phyloP scores from a whole-genome alignment of 2,113 vertebrate species.

The human region GRCh38 chr16:12468501-12469000 shows the following conservation, averaged over 20 bases:
- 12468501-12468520: neutral
- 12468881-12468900: neutral
- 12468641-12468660: neutral
- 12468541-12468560: neutral
- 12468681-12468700: accelerated
- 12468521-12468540: neutral
- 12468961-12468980: accelerated
- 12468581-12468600: accelerated
- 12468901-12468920: neutral
- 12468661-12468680: neutral
- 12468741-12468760: neutral
- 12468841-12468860: accelerated
- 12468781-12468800: neutral
- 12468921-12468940: neutral
- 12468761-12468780: accelerated
- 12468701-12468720: neutral
- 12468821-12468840: neutral
- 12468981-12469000: accelerated
- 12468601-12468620: neutral
- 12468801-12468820: neutral
- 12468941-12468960: neutral
- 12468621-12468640: neutral
- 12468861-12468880: too few relatives aligned
- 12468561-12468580: neutral
- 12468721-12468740: neutral